Evolutionary conservation across 2,113 vertebrate species (phyloP).

Genomic region (Cygnus atratus): DNA sequence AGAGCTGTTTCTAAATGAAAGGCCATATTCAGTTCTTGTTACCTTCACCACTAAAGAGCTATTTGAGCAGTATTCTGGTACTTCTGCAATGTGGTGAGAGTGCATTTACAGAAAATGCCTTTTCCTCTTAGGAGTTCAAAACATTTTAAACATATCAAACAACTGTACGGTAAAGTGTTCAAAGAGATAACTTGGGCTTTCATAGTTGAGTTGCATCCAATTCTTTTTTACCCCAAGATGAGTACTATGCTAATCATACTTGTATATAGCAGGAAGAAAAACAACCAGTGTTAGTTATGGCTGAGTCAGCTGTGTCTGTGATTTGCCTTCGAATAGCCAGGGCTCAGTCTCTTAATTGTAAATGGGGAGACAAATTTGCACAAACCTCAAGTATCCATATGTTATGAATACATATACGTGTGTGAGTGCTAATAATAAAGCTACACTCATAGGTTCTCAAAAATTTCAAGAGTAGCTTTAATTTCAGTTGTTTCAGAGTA

Average conservation of each 20-base stretch:
- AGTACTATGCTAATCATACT: background rate
- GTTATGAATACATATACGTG: background rate
- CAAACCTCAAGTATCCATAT: background rate
- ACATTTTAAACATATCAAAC: background rate
- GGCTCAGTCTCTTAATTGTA: slow-evolving; percentile 25
- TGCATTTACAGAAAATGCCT: background rate
- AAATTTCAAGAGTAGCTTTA: background rate
- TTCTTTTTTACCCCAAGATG: background rate
- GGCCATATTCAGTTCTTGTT: background rate
- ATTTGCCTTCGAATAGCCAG: background rate
- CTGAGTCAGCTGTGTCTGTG: slow-evolving; percentile 39
- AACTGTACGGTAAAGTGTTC: background rate
- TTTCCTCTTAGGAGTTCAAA: background rate
- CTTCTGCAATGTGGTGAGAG: background rate
- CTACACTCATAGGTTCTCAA: background rate
- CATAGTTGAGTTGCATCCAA: background rate
- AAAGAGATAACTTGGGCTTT: slow-evolving; percentile 10
- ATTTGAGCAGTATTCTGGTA: background rate
- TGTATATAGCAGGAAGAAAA: background rate
- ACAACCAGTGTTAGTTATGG: background rate
- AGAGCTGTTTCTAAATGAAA: slow-evolving; percentile 39
- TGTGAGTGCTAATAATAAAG: background rate
- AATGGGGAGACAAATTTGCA: background rate
- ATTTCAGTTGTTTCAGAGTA: background rate
- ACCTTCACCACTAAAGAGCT: background rate